Percentiles rank a stretch among this genome's conserved stretches.
Evolutionary conservation across 2,113 vertebrate genomes (phyloP).

Genomic region (Cervus canadensis): DNA sequence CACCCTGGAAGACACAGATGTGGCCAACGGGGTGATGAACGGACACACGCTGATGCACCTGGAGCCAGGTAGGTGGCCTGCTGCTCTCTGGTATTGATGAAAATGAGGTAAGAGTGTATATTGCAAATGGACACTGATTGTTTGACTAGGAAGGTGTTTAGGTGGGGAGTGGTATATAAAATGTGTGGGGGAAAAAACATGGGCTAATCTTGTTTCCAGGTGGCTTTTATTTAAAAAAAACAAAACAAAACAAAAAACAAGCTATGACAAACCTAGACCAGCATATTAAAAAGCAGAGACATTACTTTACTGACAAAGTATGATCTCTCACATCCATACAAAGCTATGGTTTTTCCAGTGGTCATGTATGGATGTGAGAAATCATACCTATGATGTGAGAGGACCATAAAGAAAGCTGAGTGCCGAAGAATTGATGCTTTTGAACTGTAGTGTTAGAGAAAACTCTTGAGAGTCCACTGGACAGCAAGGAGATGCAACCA

Average conservation of each 20-base stretch:
- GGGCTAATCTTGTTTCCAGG: neutral
- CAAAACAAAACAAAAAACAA: neutral
- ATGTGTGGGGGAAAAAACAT: neutral
- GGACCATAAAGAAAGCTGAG: neutral
- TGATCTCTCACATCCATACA: neutral
- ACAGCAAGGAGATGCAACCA: neutral
- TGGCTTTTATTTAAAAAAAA: neutral
- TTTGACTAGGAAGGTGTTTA: neutral
- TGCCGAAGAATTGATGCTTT: neutral
- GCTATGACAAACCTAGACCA: neutral
- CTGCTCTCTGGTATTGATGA: neutral
- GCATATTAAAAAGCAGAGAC: neutral
- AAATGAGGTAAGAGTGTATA: neutral
- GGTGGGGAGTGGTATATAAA: neutral
- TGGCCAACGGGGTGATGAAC: slow-evolving; percentile 84
- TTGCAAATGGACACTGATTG: neutral
- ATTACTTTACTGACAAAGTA: neutral
- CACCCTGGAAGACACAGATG: slow-evolving; percentile 83
- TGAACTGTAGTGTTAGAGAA: neutral
- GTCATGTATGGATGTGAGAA: neutral
- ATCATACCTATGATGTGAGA: neutral
- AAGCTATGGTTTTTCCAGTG: neutral
- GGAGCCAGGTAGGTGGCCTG: slow-evolving; percentile 83
- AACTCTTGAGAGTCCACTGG: neutral
- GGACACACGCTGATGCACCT: slow-evolving; percentile 78